These are phyloP conservation scores for Acrocephalus scirpaceus DNA, from an alignment of 2,797 vertebrate species.

Conservation along the genomic window DNA sequence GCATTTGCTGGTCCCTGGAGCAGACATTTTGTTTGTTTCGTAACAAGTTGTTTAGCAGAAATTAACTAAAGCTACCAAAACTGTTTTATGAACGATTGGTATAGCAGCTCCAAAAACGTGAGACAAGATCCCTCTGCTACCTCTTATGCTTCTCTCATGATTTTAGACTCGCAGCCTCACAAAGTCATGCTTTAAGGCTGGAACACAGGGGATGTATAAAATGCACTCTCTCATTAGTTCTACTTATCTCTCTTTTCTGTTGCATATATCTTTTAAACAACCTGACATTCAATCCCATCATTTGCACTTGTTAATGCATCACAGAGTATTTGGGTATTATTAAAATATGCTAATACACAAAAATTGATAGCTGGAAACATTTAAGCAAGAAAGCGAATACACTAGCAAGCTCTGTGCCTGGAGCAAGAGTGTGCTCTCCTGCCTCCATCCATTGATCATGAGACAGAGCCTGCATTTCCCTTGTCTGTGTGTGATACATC, in stretches of 20 bases:
- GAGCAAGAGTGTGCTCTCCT: background rate
- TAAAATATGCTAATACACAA: background rate
- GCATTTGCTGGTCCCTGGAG: background rate
- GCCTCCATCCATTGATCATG: background rate
- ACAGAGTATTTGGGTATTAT: background rate
- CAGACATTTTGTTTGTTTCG: background rate
- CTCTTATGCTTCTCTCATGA: background rate
- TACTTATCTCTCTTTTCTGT: background rate
- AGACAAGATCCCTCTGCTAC: background rate
- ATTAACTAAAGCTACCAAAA: background rate
- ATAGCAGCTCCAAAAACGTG: background rate
- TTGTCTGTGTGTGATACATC: background rate
- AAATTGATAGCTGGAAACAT: background rate
- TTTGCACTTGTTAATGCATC: background rate
- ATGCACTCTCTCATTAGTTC: background rate
- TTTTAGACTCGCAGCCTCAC: background rate
- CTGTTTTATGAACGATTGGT: background rate
- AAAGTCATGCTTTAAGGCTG: background rate
- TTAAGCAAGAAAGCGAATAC: background rate
- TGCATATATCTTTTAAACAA: background rate
- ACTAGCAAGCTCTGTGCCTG: background rate
- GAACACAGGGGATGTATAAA: background rate
- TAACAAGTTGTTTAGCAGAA: constrained; percentile 25
- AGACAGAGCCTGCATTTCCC: background rate
- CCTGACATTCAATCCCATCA: background rate